Conservation (phyloP, 2,888 invertebrate genomes). For the Achlya flavicornis region DNA sequence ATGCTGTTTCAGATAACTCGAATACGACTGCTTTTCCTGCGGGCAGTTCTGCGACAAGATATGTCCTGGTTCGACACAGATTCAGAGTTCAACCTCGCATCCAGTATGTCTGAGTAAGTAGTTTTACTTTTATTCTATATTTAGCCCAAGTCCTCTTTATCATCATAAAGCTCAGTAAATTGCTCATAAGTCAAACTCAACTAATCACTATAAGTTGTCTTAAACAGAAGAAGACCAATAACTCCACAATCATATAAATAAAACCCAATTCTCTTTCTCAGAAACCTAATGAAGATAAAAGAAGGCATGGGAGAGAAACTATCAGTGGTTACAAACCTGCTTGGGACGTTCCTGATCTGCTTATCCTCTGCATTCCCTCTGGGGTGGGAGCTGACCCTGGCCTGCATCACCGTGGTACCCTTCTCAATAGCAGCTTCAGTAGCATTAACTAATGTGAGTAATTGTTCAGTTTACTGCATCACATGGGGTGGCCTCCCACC, state of each 20-base stretch:
- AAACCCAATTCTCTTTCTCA: constrained; percentile 48
- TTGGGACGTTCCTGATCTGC: constrained; percentile 88
- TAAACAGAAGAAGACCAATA: not conserved
- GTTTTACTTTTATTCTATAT: too few relatives aligned
- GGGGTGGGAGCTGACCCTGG: constrained; percentile 93
- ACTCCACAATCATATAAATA: not conserved
- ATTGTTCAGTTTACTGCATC: not conserved
- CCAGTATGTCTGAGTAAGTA: constrained; percentile 90
- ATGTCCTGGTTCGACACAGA: constrained; percentile 90
- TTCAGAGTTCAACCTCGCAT: constrained; percentile 87
- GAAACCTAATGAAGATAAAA: constrained; percentile 90
- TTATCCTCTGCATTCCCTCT: constrained; percentile 89
- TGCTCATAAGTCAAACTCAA: too few relatives aligned
- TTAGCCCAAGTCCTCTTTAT: too few relatives aligned
- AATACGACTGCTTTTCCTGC: constrained; percentile 85
- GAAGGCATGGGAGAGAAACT: constrained; percentile 94
- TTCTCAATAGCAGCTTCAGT: constrained; percentile 89
- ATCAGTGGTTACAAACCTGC: constrained; percentile 88
- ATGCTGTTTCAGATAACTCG: constrained; percentile 78
- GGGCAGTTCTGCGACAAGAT: constrained; percentile 87
- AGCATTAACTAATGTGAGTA: constrained; percentile 87
- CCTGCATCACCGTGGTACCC: constrained; percentile 90
- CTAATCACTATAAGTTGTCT: too few relatives aligned
- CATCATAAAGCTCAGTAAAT: too few relatives aligned
- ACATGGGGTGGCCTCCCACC: too few relatives aligned